Percentiles rank a stretch among this genome's conserved stretches.
phyloP scores from a whole-genome alignment of 2,113 vertebrate genomes.

The Oxygymnocypris stewartii region DNA sequence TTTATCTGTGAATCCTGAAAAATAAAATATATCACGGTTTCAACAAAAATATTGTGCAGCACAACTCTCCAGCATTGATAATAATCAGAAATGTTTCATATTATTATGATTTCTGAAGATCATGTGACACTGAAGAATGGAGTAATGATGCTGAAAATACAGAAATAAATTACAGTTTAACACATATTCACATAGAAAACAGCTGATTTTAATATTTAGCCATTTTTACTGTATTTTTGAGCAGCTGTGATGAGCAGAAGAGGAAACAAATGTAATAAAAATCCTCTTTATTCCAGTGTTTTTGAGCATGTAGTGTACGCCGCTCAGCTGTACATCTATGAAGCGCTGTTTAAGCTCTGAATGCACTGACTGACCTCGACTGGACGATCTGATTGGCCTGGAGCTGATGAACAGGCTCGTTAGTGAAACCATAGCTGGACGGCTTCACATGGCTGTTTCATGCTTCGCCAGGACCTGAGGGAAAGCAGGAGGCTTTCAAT shows the following conservation, averaged over 20 bases:
- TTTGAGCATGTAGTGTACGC: too few relatives aligned
- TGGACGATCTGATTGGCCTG: not conserved
- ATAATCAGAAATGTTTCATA: too few relatives aligned
- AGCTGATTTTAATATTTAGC: too few relatives aligned
- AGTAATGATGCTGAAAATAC: not conserved
- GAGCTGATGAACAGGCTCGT: conserved; percentile 45
- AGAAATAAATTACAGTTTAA: not conserved
- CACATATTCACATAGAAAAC: not conserved
- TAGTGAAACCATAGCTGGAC: conserved; percentile 1
- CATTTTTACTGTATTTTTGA: not conserved
- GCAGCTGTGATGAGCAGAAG: not conserved
- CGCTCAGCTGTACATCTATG: too few relatives aligned
- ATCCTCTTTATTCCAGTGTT: too few relatives aligned
- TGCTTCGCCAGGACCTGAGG: conserved; percentile 36
- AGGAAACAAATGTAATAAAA: too few relatives aligned
- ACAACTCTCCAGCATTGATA: too few relatives aligned
- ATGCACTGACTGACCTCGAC: too few relatives aligned
- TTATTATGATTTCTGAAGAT: not conserved
- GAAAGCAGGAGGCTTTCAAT: conserved; percentile 45
- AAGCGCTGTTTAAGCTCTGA: too few relatives aligned
- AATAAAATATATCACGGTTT: too few relatives aligned
- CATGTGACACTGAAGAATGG: not conserved
- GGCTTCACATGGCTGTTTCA: conserved; percentile 40
- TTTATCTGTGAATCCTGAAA: too few relatives aligned
- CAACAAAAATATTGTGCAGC: too few relatives aligned